Conservation (phyloP, 2,888 invertebrate genomes). For the Balanococcus diminutus region DNA sequence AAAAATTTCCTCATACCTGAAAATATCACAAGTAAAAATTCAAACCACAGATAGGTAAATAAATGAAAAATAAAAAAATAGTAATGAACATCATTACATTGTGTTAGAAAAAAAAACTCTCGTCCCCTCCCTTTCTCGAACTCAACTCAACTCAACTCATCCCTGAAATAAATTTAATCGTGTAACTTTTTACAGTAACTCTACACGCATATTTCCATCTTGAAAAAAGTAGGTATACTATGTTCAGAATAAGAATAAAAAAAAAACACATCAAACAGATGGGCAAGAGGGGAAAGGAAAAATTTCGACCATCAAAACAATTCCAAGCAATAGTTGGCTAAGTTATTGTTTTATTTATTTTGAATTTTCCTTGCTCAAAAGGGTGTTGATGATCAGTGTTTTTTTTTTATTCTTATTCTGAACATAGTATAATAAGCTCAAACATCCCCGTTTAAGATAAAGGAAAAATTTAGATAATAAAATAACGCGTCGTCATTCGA, state of each 20-base stretch:
- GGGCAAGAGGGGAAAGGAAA: no score
- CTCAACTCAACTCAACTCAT: no score
- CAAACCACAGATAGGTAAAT: not conserved
- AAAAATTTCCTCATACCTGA: not conserved
- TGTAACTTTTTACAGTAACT: not conserved
- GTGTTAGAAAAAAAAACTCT: not conserved
- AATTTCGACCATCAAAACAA: no score
- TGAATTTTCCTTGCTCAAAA: no score
- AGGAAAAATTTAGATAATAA: slow-evolving; percentile 14
- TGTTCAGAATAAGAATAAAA: no score
- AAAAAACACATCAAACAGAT: no score
- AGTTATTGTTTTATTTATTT: no score
- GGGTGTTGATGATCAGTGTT: no score
- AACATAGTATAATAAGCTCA: slow-evolving; percentile 16
- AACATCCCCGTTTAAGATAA: slow-evolving; percentile 9
- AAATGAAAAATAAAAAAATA: not conserved
- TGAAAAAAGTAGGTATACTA: no score
- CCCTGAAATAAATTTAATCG: slow-evolving; percentile 12
- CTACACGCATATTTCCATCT: slow-evolving; percentile 31
- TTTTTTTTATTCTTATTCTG: no score
- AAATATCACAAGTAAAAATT: not conserved
- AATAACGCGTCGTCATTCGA: slow-evolving; percentile 2
- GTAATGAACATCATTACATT: not conserved
- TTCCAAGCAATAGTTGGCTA: no score
- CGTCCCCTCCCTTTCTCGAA: no score